Evolutionary conservation across 2,888 invertebrate species (phyloP), one percentile per base, ranked within the genome.

Genomic region (Hirudinaria manillensis): DNA sequence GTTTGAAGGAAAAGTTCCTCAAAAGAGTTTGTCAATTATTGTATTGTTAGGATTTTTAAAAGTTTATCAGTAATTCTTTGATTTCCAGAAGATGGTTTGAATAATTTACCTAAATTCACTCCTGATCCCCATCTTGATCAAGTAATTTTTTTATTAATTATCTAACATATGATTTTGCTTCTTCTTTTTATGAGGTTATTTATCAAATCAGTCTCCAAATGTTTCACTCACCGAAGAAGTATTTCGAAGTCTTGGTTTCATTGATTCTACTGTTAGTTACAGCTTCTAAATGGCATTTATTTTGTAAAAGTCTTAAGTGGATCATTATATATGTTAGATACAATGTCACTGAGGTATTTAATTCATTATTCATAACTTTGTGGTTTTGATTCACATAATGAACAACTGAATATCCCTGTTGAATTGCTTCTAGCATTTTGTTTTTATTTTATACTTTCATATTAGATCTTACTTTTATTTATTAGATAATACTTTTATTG

Each of bases 141-240:
- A n/a, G 61, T 61, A n/a, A 61, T 61, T 6, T 61, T 53, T 61
- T 27, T 7, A n/a, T 61, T 61, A 6, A 61, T 61, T 10, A 21
- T 4, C 61, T 45, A 45, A 3, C 1, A 21, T 61, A 61, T 7
- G n/a, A 27, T 61, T 61, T 24, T 56, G 56, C n/a, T 24, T 24
- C 61, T 1, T 16, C 61, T 29, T 61, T 61, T 27, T 27, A 27
- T n/a, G 6, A 29, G n/a, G 2, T 61, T 61, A 61, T 61, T 61
- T 61, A 27, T 29, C 10, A 7, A 24, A 27, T n/a, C 61, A 61
- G 61, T 61, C 45, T 45, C 16, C 45, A 7, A 45, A 29, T 21
- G 29, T 29, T 61, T 61, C 61, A 61, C 29, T 61, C 24, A 61
- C 61, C 24, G 61, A 61, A 27, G 61, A 61, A 61, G 61, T 61